Conservation (phyloP, 37 sponge, comb jelly and placozoan genomes). For the Beroe forskalii region DNA sequence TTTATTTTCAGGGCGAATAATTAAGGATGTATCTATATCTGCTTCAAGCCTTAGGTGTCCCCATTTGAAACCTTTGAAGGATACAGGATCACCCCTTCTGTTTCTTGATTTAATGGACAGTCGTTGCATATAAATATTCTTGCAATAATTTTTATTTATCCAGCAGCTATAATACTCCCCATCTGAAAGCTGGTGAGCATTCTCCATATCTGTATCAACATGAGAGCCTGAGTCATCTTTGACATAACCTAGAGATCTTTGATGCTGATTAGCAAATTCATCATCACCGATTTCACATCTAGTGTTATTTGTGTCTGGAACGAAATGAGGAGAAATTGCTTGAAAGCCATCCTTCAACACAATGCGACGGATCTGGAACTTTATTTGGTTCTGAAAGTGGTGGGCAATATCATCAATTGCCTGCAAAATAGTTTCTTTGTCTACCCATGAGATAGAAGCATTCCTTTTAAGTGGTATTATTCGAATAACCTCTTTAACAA, state of each 20-base stretch:
- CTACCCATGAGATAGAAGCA: constrained; percentile 3
- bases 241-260: background rate
- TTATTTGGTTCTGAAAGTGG: background rate
- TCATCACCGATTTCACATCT: constrained; percentile 50
- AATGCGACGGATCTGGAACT: background rate
- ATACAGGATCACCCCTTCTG: background rate
- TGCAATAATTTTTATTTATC: background rate
- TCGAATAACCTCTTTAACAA: constrained; percentile 13
- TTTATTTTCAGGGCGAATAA: background rate
- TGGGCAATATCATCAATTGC: constrained; percentile 13
- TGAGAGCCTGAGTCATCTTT: background rate
- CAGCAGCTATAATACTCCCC: constrained; percentile 10
- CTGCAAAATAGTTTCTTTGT: background rate
- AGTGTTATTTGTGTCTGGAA: constrained; percentile 6
- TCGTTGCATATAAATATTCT: constrained; percentile 2
- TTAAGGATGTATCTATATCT: background rate
- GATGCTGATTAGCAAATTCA: background rate
- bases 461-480: background rate
- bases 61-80: constrained; percentile 24
- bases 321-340: constrained; percentile 4
- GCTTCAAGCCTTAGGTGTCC: background rate
- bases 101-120: background rate
- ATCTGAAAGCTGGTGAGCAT: background rate
- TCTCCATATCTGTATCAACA: background rate
- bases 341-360: constrained; percentile 1